Conservation (phyloP, 2,797 vertebrate species). For the Pseudotriccus pelzelni region DNA sequence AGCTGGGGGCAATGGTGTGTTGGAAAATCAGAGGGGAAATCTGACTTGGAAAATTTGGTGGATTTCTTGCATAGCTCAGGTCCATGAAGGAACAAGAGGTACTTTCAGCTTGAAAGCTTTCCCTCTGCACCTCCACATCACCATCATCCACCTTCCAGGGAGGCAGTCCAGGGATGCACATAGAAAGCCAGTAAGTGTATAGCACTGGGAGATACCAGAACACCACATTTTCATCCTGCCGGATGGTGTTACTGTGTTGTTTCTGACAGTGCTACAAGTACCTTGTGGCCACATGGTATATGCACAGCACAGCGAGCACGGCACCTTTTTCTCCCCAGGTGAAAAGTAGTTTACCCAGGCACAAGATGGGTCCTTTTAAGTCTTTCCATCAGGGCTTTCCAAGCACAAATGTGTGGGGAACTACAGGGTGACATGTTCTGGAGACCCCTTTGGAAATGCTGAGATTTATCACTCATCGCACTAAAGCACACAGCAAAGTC, state of each 20-base stretch:
- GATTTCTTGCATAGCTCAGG: not conserved
- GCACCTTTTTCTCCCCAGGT: not conserved
- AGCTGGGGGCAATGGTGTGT: rapidly evolving
- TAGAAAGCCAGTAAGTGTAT: not conserved
- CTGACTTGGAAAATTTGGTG: not conserved
- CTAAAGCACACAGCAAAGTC: rapidly evolving
- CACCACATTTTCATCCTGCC: not conserved
- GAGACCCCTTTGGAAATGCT: not conserved
- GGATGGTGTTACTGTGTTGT: not conserved
- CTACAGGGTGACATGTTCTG: not conserved
- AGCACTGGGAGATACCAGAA: not conserved
- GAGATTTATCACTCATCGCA: not conserved
- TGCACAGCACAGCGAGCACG: not conserved
- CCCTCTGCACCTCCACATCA: not conserved
- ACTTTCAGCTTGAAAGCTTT: not conserved
- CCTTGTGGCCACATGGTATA: rapidly evolving
- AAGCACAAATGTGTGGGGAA: not conserved
- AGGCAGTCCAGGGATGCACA: rapidly evolving
- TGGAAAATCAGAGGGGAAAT: not conserved
- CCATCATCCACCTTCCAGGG: not conserved
- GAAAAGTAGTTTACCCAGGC: not conserved
- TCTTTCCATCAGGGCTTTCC: not conserved
- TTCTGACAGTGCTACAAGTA: not conserved
- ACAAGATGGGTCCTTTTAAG: not conserved
- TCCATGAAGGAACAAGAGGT: rapidly evolving